Evolutionary conservation across 30 jellyfish, hydroid and myxozoan genomes (phyloP).

Genomic region (Pseudorhiza aurosa): DNA sequence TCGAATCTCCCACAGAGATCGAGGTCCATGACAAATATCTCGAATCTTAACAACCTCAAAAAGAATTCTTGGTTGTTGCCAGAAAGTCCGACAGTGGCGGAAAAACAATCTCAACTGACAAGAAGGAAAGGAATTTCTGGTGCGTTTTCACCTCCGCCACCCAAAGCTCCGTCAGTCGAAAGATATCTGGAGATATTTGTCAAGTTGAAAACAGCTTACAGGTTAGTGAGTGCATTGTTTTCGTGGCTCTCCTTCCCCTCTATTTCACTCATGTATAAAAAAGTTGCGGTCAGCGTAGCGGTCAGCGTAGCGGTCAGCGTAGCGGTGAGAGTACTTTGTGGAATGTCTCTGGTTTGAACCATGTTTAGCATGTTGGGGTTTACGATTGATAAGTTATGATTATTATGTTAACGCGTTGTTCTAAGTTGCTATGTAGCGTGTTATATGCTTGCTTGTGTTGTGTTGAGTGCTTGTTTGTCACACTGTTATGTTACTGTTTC

Average conservation of each 20-base stretch:
- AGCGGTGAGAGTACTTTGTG: too few relatives aligned
- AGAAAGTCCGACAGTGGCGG: slow-evolving; percentile 85
- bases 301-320: too few relatives aligned
- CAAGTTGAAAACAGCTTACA: slow-evolving; percentile 56
- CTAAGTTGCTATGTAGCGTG: too few relatives aligned
- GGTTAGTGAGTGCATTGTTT: slow-evolving; percentile 12
- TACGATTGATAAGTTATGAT: too few relatives aligned
- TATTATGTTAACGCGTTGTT: too few relatives aligned
- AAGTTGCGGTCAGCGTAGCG: too few relatives aligned
- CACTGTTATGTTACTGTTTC: too few relatives aligned
- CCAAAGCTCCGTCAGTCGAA: slow-evolving; percentile 47
- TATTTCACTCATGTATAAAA: too few relatives aligned
- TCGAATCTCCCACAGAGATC: slow-evolving; percentile 63
- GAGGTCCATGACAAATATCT: slow-evolving; percentile 52
- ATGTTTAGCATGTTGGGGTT: too few relatives aligned
- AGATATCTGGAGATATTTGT: slow-evolving; percentile 62
- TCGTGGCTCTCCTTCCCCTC: not conserved
- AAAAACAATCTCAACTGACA: slow-evolving; percentile 67
- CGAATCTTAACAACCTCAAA: slow-evolving; percentile 28
- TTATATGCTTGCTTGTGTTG: too few relatives aligned
- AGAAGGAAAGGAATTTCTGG: slow-evolving; percentile 59
- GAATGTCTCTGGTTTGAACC: too few relatives aligned
- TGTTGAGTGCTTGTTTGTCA: too few relatives aligned
- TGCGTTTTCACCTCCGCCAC: slow-evolving; percentile 57
- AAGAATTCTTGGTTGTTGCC: slow-evolving; percentile 74